These are phyloP conservation scores for Geotrupes spiniger DNA, from an alignment of 2,888 invertebrate genomes.

Conservation along the genomic window DNA sequence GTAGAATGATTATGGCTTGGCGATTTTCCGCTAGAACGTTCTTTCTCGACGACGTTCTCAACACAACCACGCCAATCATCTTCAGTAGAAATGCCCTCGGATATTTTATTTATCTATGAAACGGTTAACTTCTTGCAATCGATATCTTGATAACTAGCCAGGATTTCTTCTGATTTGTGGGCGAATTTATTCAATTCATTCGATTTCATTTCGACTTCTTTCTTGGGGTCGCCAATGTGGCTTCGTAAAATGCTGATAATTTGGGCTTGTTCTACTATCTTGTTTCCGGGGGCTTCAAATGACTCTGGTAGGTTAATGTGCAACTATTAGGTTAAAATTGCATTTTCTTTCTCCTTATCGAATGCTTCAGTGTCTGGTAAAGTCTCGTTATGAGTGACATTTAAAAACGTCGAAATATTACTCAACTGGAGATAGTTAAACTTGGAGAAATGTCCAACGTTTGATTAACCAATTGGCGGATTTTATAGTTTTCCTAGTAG, in stretches of 20 bases:
- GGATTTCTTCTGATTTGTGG: not conserved
- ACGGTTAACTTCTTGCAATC: conserved; percentile 13
- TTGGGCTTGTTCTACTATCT: conserved; percentile 26
- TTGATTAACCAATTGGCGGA: conserved; percentile 56
- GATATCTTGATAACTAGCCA: conserved; percentile 17
- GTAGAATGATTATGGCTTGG: conserved; percentile 38
- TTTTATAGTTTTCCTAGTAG: conserved; percentile 51
- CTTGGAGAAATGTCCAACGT: conserved; percentile 56
- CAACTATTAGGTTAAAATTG: conserved; percentile 30
- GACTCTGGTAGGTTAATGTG: conserved; percentile 43
- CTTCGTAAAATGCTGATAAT: conserved; percentile 42
- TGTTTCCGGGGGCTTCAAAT: conserved; percentile 29
- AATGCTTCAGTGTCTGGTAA: conserved; percentile 40
- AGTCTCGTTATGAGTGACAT: conserved; percentile 39
- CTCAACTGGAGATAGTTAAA: conserved; percentile 50
- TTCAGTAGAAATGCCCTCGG: conserved; percentile 38
- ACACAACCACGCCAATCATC: conserved; percentile 33
- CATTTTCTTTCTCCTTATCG: conserved; percentile 24
- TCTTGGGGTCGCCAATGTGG: conserved; percentile 46
- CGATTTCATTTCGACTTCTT: conserved; percentile 44
- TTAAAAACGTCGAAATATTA: conserved; percentile 51
- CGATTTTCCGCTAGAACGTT: conserved; percentile 33
- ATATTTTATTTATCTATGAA: not conserved
- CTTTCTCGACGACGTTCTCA: conserved; percentile 26
- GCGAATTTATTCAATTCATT: conserved; percentile 40